Base-by-base conservation (phyloP, 2,113 vertebrate genomes). In the Ploceus nigricollis region DNA sequence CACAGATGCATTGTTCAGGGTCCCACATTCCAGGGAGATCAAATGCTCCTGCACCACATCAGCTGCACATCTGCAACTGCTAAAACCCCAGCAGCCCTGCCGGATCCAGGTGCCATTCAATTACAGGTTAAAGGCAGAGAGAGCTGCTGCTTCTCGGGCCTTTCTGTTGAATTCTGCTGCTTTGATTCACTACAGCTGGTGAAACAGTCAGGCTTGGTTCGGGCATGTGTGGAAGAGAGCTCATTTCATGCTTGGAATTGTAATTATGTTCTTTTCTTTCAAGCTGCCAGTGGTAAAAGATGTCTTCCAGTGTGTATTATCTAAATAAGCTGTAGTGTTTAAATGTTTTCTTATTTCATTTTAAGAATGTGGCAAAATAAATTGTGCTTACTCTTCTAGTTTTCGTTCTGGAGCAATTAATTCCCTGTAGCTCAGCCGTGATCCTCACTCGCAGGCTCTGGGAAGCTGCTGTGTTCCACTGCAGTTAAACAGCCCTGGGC, bases 121-220 rank as follows among this genome's bases (percentile, higher is more conserved):
- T 97, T 95, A 94, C 96, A 82, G 95, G 93, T 95, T 96, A 92
- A 96, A 93, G 95, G 91, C 87, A 88, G 27, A 89, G 72, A 85
- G 71, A 83, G 90, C 93, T 93, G 95, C 97, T 91, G 88, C 90
- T 97, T 95, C 93, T 92, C 13, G 27, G 91, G 72, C 86, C 87
- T 94, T 92, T 81, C 91, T 95, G 82, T 83, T 84, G 33, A 76
- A 83, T 95, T 93, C 94, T 94, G 90, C 93, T 94, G 77, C 97
- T 98, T 98, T 98, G 97, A 98, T 98, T 98, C 93, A 47, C 94
- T 97, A 96, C 98, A 98, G 98, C 98, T 98, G 97, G 91, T 96
- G 94, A 90, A 94, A 87, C 94, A 92, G 94, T 96, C 81, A 90
- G 87, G 86, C 97, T 98, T 58, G 70, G 97, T 97, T 95, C 94